These are phyloP conservation scores for Drosophila imparisetae DNA, from an alignment of 2,888 invertebrate genomes.

Conservation along the genomic window DNA sequence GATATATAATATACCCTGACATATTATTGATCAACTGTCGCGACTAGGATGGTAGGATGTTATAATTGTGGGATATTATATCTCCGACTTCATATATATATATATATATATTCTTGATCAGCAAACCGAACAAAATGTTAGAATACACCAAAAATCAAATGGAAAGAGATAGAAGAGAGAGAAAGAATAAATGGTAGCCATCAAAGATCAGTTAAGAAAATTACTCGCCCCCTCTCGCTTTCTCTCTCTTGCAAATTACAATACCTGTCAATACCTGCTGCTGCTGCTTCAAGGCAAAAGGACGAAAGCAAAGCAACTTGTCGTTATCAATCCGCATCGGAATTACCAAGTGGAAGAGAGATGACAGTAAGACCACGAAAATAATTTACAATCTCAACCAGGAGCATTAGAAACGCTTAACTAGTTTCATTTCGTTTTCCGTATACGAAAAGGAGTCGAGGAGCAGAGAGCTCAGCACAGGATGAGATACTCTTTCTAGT, in stretches of 20 bases:
- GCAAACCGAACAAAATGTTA: too few relatives aligned
- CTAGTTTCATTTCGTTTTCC: background rate
- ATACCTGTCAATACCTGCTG: slow-evolving; percentile 40
- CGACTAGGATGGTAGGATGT: background rate
- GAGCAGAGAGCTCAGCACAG: background rate
- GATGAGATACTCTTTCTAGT: background rate
- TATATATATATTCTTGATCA: background rate
- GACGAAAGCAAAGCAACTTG: slow-evolving; percentile 31
- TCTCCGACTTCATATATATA: too few relatives aligned
- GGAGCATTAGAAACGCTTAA: slow-evolving; percentile 8
- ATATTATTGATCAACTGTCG: background rate
- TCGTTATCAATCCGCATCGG: slow-evolving; percentile 52
- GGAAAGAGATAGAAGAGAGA: background rate
- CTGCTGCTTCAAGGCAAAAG: slow-evolving; percentile 29
- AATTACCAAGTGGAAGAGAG: slow-evolving; percentile 39
- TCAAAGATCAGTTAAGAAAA: background rate
- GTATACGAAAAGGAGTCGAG: background rate
- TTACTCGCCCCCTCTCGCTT: background rate
- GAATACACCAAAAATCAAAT: background rate
- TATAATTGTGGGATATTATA: too few relatives aligned
- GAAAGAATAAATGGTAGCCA: background rate
- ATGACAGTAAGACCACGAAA: slow-evolving; percentile 30
- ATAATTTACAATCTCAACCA: slow-evolving; percentile 12
- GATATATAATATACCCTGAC: background rate
- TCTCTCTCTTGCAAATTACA: slow-evolving; percentile 2